Base-by-base conservation (phyloP, 2,113 vertebrate species). In the Danionella cerebrum region DNA sequence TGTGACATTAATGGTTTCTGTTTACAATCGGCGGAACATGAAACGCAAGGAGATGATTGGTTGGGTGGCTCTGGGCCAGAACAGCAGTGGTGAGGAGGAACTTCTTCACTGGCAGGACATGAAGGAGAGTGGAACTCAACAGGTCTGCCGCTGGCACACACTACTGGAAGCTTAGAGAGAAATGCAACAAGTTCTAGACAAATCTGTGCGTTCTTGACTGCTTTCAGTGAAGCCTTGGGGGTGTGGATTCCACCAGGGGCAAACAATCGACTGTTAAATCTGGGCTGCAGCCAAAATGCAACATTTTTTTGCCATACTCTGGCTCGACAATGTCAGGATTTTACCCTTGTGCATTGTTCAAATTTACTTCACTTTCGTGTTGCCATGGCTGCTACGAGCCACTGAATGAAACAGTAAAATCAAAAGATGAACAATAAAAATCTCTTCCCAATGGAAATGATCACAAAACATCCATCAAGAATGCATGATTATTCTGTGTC, bases 21-120 rank as follows among this genome's bases (percentile, higher is more conserved):
- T 98, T 74, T 97, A 93, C 81, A 95, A 87, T 81, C 90, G 92
- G 2, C 91, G 93, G 67, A 89, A 90, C 80, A 92, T 98, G 91
- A 97, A 97, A 79, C 91, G 95, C 70, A 97, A 96, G 73, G 94
- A 96, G 87, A 97, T 98, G 95, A 84, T 98, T 12, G 96, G 96
- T 59, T 98, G 96, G 95, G 80, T 97, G 36, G 88, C 93, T 0
- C 73, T 98, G 85, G 96, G 96, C 5, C 93, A 92, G 77, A 97
- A 88, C 84, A 93, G 90, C 84, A 98, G 95, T 0, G 95, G 96
- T 4, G 87, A 93, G 19, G 93, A 94, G 67, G 95, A 98, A 75
- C 89, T 87, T 75, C 88, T 89, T 6, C 96, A 98, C 39, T 98
- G 95, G 96, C 84, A 90, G 77, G 94, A 98, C 63, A 98, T 98